These are phyloP conservation scores for Zootoca vivipara DNA, from an alignment of 2,113 vertebrate genomes.

Conservation along the genomic window DNA sequence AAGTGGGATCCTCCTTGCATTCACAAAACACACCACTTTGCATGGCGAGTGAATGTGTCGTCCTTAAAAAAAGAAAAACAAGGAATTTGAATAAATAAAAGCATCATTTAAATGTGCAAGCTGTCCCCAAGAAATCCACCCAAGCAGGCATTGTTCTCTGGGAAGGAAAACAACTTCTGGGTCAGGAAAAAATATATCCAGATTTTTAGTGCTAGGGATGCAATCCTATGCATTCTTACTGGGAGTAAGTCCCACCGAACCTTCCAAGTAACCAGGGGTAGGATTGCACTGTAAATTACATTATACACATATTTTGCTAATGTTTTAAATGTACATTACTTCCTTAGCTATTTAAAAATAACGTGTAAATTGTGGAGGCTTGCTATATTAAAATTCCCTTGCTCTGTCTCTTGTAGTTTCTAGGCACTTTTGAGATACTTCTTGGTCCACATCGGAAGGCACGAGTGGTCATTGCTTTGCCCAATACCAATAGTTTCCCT, in stretches of 20 bases:
- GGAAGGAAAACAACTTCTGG: neutral
- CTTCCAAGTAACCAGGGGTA: neutral
- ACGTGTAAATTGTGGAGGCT: neutral
- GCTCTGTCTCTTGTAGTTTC: neutral
- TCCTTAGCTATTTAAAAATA: neutral
- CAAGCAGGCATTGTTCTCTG: neutral
- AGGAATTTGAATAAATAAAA: neutral
- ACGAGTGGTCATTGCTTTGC: no score
- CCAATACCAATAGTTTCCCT: neutral
- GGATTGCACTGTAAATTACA: neutral
- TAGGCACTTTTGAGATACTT: neutral
- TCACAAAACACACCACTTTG: neutral
- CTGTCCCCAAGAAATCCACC: neutral
- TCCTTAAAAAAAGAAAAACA: neutral
- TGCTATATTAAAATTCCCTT: neutral
- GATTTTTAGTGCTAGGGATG: neutral
- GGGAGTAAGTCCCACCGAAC: neutral
- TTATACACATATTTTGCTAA: neutral
- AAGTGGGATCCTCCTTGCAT: conserved; percentile 15
- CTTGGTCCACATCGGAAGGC: neutral
- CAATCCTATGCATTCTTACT: neutral
- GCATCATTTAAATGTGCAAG: neutral
- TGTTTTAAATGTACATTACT: neutral
- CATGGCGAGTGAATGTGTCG: neutral
- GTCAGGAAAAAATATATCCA: neutral